Conservation (phyloP, 2,888 invertebrate species). For the Dynastes grantii region DNA sequence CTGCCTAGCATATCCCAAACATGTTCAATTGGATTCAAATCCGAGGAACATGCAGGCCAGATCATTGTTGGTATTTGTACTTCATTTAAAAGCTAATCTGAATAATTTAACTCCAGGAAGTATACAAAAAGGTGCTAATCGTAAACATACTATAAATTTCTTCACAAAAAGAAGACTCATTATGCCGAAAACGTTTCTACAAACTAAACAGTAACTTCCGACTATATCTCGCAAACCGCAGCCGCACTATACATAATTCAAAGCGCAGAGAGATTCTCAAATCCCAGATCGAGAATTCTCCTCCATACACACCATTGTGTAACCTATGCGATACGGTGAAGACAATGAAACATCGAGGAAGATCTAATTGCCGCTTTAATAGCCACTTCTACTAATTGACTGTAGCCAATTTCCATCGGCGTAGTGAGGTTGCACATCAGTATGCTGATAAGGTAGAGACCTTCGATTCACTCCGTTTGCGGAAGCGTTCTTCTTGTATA, state of each 20-base stretch:
- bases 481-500: not conserved
- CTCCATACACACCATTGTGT: not conserved
- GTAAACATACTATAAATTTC: no score
- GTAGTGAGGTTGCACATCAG: not conserved
- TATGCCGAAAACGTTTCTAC: no score
- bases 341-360: conserved; percentile 23
- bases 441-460: not conserved
- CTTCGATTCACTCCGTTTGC: not conserved
- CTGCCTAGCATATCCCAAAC: no score
- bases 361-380: conserved; percentile 44
- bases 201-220: no score
- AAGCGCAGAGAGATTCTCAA: not conserved
- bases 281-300: not conserved
- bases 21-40: no score
- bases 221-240: not conserved
- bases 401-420: not conserved
- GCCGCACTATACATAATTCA: not conserved
- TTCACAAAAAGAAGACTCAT: no score
- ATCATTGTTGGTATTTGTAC: no score
- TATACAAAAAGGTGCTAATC: no score
- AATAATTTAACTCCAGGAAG: no score
- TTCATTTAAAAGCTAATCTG: no score
- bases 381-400: conserved; percentile 29
- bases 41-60: no score
- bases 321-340: not conserved